These are phyloP conservation scores for Euleptes europaea DNA, from an alignment of 2,113 vertebrate genomes.

Conservation along the genomic window DNA sequence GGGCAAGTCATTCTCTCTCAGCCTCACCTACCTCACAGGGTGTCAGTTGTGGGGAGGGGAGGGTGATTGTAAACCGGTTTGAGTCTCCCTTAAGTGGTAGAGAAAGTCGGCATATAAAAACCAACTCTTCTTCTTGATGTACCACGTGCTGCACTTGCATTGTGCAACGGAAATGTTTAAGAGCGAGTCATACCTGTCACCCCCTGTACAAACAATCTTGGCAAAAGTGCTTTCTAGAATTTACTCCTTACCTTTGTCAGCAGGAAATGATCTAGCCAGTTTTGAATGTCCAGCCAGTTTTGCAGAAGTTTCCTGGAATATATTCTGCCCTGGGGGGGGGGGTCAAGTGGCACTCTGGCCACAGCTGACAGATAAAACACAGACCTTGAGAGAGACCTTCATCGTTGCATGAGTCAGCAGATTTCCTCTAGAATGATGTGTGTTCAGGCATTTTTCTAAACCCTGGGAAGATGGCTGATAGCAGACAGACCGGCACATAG, in stretches of 20 bases:
- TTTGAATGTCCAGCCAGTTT: background rate
- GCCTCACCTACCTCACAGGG: too few relatives aligned
- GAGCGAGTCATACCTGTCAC: background rate
- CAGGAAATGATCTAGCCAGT: background rate
- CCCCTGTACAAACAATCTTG: background rate
- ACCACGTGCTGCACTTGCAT: background rate
- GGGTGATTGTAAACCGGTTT: too few relatives aligned
- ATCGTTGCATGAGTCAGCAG: too few relatives aligned
- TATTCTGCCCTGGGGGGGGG: too few relatives aligned
- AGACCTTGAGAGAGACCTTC: background rate
- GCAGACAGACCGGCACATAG: background rate
- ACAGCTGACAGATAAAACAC: background rate
- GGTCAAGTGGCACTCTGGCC: too few relatives aligned
- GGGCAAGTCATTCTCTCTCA: too few relatives aligned
- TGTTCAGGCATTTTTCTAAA: background rate
- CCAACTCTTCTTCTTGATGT: too few relatives aligned
- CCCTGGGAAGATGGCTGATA: background rate
- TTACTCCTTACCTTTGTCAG: background rate
- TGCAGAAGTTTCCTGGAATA: background rate
- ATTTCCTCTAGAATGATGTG: background rate
- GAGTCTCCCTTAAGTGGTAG: too few relatives aligned
- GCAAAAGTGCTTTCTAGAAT: background rate
- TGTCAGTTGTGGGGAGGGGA: too few relatives aligned
- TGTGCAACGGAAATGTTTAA: background rate
- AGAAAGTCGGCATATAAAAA: too few relatives aligned